Evolutionary conservation across 1,140 invertebrate genomes (phyloP).

Genomic region (Magallana ariakensis): DNA sequence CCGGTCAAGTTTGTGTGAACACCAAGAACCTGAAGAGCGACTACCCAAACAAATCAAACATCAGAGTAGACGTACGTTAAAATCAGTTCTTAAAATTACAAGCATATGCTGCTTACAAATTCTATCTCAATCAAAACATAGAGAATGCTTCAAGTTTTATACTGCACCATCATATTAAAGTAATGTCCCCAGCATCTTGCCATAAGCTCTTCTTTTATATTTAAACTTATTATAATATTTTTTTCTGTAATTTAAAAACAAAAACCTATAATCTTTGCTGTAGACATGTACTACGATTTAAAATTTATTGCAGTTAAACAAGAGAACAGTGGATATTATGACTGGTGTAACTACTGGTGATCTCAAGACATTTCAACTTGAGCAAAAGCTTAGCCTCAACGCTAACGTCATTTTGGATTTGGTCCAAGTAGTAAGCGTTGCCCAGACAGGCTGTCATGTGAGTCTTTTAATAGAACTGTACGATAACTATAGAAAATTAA

Average conservation of each 20-base stretch:
- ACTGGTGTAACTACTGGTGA: slow-evolving; percentile 48
- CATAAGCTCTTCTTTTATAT: too few species aligned
- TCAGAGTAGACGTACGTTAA: not conserved
- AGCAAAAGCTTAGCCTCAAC: slow-evolving; percentile 41
- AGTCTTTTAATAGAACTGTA: not conserved
- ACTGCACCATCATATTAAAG: too few species aligned
- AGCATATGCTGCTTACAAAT: too few species aligned
- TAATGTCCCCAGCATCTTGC: too few species aligned
- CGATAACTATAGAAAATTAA: too few species aligned
- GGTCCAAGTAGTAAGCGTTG: slow-evolving; percentile 42
- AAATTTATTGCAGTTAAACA: not conserved
- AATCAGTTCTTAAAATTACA: too few species aligned
- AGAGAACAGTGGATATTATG: slow-evolving; percentile 39
- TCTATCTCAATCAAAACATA: too few species aligned
- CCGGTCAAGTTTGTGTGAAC: not conserved
- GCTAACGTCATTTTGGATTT: slow-evolving; percentile 34
- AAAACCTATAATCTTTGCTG: too few species aligned
- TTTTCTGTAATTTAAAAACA: too few species aligned
- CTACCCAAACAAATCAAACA: slow-evolving; percentile 29
- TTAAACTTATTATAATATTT: too few species aligned
- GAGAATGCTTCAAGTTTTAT: too few species aligned
- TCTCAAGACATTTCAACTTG: slow-evolving; percentile 42
- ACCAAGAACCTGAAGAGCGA: slow-evolving; percentile 17
- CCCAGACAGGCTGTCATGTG: slow-evolving; percentile 48
- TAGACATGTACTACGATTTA: too few species aligned